Percentiles rank a stretch among this genome's conserved stretches.
Conservation (phyloP, 2,113 vertebrate species). For the Uria aalge region DNA sequence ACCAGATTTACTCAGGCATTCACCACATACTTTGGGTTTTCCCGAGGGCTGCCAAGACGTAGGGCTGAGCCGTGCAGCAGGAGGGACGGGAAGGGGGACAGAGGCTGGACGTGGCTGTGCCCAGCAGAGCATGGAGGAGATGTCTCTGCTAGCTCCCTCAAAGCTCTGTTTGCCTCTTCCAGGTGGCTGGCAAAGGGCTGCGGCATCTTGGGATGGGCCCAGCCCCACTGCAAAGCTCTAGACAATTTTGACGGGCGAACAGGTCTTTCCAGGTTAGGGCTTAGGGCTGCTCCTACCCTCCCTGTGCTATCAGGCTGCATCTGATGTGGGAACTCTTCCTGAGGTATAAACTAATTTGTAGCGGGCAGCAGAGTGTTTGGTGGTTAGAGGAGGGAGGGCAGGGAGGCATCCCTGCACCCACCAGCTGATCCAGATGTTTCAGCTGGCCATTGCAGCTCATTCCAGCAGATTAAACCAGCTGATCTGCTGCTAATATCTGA, state of each 20-base stretch:
- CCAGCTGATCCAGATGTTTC: not conserved
- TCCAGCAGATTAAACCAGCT: not conserved
- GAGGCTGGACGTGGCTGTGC: not conserved
- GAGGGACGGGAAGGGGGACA: not conserved
- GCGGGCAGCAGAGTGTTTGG: not conserved
- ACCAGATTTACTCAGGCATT: not conserved
- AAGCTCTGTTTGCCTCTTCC: not conserved
- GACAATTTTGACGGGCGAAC: not conserved
- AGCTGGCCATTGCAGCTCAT: rapidly evolving
- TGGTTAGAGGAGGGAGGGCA: not conserved
- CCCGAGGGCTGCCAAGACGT: constrained; percentile 1
- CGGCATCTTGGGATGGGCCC: not conserved
- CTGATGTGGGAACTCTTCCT: constrained; percentile 7
- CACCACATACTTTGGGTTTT: constrained; percentile 10
- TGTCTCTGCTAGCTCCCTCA: not conserved
- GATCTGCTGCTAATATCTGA: not conserved
- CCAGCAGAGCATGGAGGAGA: not conserved
- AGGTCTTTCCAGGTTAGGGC: constrained; percentile 52
- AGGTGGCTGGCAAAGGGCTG: not conserved
- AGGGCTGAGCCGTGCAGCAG: not conserved
- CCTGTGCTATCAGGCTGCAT: constrained; percentile 8
- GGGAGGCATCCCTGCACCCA: not conserved
- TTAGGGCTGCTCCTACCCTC: constrained; percentile 42
- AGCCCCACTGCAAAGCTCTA: not conserved
- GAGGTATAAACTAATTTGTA: constrained; percentile 54